phyloP scores from a whole-genome alignment of 1,140 invertebrate genomes.

The Polyergus mexicanus region DNA sequence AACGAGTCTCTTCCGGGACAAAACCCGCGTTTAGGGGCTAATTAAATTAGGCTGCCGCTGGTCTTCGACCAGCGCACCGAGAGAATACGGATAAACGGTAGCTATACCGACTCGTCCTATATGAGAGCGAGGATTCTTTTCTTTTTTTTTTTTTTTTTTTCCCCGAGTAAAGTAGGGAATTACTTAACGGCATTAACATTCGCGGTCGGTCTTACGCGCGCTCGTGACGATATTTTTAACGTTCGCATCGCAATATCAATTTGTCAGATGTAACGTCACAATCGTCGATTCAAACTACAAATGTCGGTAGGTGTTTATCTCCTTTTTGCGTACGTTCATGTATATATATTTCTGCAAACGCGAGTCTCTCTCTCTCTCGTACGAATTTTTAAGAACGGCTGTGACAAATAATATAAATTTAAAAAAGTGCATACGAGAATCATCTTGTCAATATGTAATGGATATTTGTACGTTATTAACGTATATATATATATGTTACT shows the following conservation, averaged over 20 bases:
- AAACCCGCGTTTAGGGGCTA: background rate
- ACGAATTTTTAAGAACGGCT: no score
- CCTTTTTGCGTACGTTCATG: background rate
- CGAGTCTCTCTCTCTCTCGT: no score
- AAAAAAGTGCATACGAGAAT: no score
- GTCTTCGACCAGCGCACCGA: slow-evolving; percentile 19
- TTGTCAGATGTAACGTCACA: slow-evolving; percentile 24
- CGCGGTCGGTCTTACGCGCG: slow-evolving; percentile 28
- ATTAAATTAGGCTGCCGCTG: slow-evolving; percentile 40
- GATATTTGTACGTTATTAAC: no score
- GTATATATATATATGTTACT: no score
- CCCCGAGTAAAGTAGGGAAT: slow-evolving; percentile 48
- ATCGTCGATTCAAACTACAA: slow-evolving; percentile 27
- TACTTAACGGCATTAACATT: slow-evolving; percentile 53
- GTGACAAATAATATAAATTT: background rate
- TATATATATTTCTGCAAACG: no score
- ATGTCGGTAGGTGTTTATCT: slow-evolving; percentile 12
- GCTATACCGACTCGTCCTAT: no score
- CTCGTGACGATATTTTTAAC: slow-evolving; percentile 62
- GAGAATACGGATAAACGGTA: background rate
- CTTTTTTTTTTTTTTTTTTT: no score
- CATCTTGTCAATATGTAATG: background rate
- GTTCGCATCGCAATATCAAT: slow-evolving; percentile 59
- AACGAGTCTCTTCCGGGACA: slow-evolving; percentile 3
- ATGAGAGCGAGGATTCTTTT: slow-evolving; percentile 2